Conservation (phyloP, 2,797 vertebrate species). For the Simalia tracyae region DNA sequence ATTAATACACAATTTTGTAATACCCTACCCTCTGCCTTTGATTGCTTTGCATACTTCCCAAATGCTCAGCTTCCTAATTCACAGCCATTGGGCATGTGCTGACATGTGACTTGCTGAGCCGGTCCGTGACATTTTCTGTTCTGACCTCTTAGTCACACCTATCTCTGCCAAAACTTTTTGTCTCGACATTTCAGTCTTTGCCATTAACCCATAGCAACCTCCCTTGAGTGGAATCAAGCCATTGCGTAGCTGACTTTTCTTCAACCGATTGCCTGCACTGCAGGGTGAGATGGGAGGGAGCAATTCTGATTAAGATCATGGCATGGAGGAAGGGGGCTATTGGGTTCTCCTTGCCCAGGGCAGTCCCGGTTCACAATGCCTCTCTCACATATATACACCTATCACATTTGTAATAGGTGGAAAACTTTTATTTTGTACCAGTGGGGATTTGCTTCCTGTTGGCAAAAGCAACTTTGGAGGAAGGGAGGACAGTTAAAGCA, state of each 20-base stretch:
- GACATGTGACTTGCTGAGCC: neutral
- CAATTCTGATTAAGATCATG: neutral
- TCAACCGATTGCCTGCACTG: neutral
- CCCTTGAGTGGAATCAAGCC: too few relatives aligned
- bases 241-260: neutral
- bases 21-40: neutral
- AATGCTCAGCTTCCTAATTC: neutral
- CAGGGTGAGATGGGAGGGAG: neutral
- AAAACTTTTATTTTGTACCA: neutral
- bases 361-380: too few relatives aligned
- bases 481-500: neutral
- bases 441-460: neutral
- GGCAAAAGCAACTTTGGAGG: neutral
- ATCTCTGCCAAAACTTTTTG: neutral
- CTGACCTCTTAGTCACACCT: slow-evolving; percentile 4
- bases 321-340: neutral
- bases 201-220: neutral
- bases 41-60: neutral
- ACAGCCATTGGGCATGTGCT: neutral
- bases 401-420: neutral
- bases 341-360: neutral
- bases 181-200: neutral
- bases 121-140: slow-evolving; percentile 7
- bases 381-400: neutral
- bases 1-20: neutral